Conservation (phyloP, 2,888 invertebrate genomes). For the Epirrita christyi region DNA sequence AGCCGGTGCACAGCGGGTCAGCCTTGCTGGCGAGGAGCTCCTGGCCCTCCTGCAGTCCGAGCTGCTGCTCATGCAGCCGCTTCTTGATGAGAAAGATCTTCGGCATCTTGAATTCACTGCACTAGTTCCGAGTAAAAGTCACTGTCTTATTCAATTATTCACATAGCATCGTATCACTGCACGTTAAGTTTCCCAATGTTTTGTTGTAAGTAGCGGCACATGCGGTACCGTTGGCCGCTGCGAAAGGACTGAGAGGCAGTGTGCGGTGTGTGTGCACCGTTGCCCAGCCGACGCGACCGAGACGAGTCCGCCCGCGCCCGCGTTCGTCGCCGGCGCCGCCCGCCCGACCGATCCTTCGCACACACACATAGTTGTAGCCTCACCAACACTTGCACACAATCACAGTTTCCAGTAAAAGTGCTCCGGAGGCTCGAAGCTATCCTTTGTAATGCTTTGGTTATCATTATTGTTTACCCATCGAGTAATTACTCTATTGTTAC, state of each 20-base stretch:
- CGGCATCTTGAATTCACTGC: constrained; percentile 89
- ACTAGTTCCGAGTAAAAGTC: constrained; percentile 72
- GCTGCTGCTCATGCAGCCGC: constrained; percentile 95
- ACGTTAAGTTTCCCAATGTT: constrained; percentile 77
- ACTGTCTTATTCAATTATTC: constrained; percentile 71
- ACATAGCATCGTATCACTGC: constrained; percentile 81
- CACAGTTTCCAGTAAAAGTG: constrained; percentile 80
- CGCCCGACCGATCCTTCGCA: constrained; percentile 64
- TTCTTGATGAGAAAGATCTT: constrained; percentile 97
- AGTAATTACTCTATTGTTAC: constrained; percentile 42
- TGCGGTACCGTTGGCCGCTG: constrained; percentile 82
- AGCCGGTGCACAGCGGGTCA: constrained; percentile 86
- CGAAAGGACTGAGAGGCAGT: constrained; percentile 79
- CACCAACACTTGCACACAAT: constrained; percentile 60
- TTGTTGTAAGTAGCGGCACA: constrained; percentile 80
- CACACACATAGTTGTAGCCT: constrained; percentile 50
- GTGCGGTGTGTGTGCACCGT: constrained; percentile 81
- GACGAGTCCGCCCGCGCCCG: constrained; percentile 74
- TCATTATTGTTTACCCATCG: constrained; percentile 45
- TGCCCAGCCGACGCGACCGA: constrained; percentile 57
- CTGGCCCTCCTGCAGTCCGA: constrained; percentile 92
- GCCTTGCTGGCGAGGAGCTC: constrained; percentile 88
- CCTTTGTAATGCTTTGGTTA: constrained; percentile 38
- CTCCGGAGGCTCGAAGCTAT: constrained; percentile 58
- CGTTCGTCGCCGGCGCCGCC: constrained; percentile 62